A percentile compares a stretch with the other conserved stretches of the same genome.
Conservation (phyloP, 2,888 invertebrate genomes). For the Tortricodes alternella region DNA sequence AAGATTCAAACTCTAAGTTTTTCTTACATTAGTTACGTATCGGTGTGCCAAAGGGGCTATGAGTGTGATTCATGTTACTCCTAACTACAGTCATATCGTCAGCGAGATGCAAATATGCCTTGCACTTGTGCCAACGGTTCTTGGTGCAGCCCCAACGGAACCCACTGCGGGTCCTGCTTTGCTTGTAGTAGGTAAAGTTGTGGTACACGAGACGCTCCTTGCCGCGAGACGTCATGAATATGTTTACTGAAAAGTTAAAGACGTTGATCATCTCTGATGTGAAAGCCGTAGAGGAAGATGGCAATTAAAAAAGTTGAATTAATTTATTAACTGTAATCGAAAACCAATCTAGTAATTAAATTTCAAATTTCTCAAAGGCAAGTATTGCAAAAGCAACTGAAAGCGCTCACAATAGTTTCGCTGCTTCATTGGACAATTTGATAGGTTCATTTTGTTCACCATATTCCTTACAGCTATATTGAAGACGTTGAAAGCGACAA, state of each 20-base stretch:
- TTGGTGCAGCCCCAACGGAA: slow-evolving; percentile 78
- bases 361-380: too few species aligned
- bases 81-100: slow-evolving; percentile 73
- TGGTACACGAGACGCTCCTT: slow-evolving; percentile 69
- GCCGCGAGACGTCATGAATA: slow-evolving; percentile 75
- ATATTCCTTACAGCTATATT: not conserved
- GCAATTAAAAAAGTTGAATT: not conserved
- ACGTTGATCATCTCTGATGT: slow-evolving; percentile 31
- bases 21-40: slow-evolving; percentile 4
- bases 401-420: too few species aligned
- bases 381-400: too few species aligned
- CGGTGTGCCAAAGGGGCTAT: slow-evolving; percentile 54
- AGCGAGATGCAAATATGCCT: slow-evolving; percentile 69
- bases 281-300: not conserved
- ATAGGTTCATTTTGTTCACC: too few species aligned
- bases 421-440: too few species aligned
- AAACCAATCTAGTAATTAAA: too few species aligned
- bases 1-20: not conserved
- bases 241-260: slow-evolving; percentile 69
- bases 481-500: not conserved
- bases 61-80: slow-evolving; percentile 72
- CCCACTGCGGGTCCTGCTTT: slow-evolving; percentile 64
- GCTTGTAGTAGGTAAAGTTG: slow-evolving; percentile 75
- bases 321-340: too few species aligned
- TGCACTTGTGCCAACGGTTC: slow-evolving; percentile 75